phyloP scores from a whole-genome alignment of 2,797 vertebrate species.

The Rhyacichthys aspro region DNA sequence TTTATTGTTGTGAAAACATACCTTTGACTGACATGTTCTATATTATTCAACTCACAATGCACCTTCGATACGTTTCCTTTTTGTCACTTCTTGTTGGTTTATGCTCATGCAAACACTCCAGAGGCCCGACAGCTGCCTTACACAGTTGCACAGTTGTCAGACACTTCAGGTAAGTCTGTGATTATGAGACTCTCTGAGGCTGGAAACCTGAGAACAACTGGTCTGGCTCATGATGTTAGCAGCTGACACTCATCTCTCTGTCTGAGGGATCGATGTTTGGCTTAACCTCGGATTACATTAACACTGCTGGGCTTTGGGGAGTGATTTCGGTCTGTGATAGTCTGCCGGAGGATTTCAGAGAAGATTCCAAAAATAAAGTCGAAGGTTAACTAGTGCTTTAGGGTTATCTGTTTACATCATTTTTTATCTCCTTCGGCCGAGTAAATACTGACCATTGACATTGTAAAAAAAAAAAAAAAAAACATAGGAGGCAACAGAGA shows the following conservation, averaged over 20 bases:
- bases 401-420: too few relatives aligned
- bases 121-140: too few relatives aligned
- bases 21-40: too few relatives aligned
- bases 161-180: slow-evolving; percentile 10
- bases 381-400: too few relatives aligned
- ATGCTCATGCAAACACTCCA: too few relatives aligned
- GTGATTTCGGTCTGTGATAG: neutral
- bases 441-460: too few relatives aligned
- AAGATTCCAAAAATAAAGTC: slow-evolving; percentile 2
- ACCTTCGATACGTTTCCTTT: too few relatives aligned
- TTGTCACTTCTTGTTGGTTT: neutral
- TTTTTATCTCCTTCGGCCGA: too few relatives aligned
- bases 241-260: slow-evolving; percentile 12
- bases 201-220: slow-evolving; percentile 18
- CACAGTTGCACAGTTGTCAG: neutral
- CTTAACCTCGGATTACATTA: slow-evolving; percentile 7
- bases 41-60: too few relatives aligned
- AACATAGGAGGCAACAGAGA: neutral
- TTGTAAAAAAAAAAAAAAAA: too few relatives aligned
- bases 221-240: neutral
- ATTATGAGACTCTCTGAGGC: slow-evolving; percentile 16
- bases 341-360: neutral
- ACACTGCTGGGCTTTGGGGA: slow-evolving; percentile 2
- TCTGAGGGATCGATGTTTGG: neutral
- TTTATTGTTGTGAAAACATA: neutral